Base-by-base conservation (phyloP, 35 echinoderm and acorn worm species). In the Chiridota heheva region DNA sequence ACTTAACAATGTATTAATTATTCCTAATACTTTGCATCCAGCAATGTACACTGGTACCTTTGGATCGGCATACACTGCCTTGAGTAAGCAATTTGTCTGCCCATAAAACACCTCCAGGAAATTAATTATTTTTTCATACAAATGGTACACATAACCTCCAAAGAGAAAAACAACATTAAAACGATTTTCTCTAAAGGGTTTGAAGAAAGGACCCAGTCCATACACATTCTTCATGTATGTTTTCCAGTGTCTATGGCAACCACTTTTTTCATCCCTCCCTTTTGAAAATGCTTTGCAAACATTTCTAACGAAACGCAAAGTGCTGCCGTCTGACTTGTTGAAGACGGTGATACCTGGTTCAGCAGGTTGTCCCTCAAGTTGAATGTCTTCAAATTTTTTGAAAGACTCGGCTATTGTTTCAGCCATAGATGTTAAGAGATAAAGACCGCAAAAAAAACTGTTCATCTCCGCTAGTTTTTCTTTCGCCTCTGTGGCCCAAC, bases 81-180 rank as follows among this genome's bases (percentile, higher is more conserved):
- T 78, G 6, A 78, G n/a, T n/a, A n/a, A 28, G 1, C 41, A 4
- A 60, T 78, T 78, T 5, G 74, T 10, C 15, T 47, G 35, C 29
- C 72, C 72, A 46, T 53, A 30, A n/a, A 76, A 41, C 27, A 51
- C 41, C 46, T 55, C 30, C 22, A 76, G 36, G 41, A 76, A 76
- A 30, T 76, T 27, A 41, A 1, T 4, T 22, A 80, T 80, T 3
- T n/a, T 80, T 3, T 60, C 53, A 31, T 17, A 25, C 27, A 80
- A 55, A 80, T 31, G 41, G 24, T 63, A 80, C 24, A 40, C 53
- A 2, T 37, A 1, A 17, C 76, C 76, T 61, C 76, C 76, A 63
- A 80, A 63, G 25, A 63, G n/a, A 63, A 80, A 80, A 8, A 80
- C 37, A 80, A 80, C 8, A 36, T 80, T 80, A 36, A 80, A 80